These are phyloP conservation scores for Hemistola chrysoprasaria DNA, from an alignment of 2,888 invertebrate species.

Conservation along the genomic window DNA sequence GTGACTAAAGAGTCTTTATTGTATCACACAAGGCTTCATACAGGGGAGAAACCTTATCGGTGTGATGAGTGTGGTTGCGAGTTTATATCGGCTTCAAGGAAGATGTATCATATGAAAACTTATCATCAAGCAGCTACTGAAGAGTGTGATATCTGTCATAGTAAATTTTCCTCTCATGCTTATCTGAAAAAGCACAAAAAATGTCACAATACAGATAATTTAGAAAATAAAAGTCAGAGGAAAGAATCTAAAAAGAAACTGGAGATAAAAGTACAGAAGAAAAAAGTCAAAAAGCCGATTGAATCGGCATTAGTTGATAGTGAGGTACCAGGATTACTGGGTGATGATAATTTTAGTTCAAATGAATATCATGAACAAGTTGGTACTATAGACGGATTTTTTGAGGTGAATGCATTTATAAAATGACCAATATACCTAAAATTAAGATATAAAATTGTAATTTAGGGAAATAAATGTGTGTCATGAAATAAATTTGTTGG, in stretches of 20 bases:
- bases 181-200: constrained; percentile 53
- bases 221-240: constrained; percentile 5
- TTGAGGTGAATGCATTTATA: no score
- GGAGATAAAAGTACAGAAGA: not conserved
- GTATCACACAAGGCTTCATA: constrained; percentile 68
- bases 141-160: constrained; percentile 55
- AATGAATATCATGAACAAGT: no score
- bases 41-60: constrained; percentile 65
- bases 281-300: no score
- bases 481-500: no score
- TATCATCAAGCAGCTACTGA: constrained; percentile 47
- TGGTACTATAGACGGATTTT: no score
- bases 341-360: no score
- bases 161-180: constrained; percentile 47
- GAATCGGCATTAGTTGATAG: no score
- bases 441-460: no score
- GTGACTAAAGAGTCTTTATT: constrained; percentile 64
- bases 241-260: not conserved
- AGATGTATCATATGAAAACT: constrained; percentile 56
- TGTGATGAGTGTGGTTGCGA: constrained; percentile 54
- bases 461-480: no score
- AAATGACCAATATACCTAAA: no score
- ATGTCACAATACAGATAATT: constrained; percentile 27
- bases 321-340: no score
- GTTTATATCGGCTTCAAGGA: constrained; percentile 61